A percentile compares a stretch with the other conserved stretches of the same genome.
phyloP scores from a whole-genome alignment of 2,888 invertebrate genomes.

The Pasiphila rectangulata region DNA sequence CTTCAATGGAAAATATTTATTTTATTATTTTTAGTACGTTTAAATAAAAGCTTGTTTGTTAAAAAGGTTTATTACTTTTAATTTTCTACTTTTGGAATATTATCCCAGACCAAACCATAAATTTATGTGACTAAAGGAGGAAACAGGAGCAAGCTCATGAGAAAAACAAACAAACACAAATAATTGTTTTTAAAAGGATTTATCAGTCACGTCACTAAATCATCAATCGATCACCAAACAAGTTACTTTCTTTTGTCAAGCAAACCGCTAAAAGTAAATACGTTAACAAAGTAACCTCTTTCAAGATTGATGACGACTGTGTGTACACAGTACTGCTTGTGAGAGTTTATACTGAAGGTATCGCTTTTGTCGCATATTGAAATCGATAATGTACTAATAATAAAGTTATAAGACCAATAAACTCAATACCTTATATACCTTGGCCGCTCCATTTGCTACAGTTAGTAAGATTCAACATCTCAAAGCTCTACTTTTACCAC shows the following conservation, averaged over 20 bases:
- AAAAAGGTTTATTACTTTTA: no score
- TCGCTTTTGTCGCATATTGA: not conserved
- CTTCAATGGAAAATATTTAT: no score
- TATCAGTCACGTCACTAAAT: slow-evolving; percentile 10
- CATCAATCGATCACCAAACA: slow-evolving; percentile 34
- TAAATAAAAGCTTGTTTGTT: no score
- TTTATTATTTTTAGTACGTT: no score
- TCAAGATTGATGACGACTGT: slow-evolving; percentile 26
- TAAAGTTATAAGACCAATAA: not conserved
- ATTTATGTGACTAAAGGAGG: no score
- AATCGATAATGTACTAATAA: not conserved
- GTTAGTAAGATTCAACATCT: slow-evolving; percentile 18
- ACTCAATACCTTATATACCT: not conserved
- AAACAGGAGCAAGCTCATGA: no score
- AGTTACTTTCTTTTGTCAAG: slow-evolving; percentile 35
- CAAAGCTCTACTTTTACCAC: slow-evolving; percentile 18
- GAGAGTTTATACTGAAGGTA: not conserved
- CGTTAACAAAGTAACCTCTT: slow-evolving; percentile 34
- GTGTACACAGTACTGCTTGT: not conserved
- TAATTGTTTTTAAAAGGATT: not conserved
- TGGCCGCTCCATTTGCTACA: slow-evolving; percentile 9
- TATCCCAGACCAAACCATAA: no score
- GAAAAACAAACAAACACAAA: not conserved
- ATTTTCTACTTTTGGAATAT: no score
- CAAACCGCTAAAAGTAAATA: slow-evolving; percentile 34